Evolutionary conservation across 92 coral and sea anemone genomes (phyloP).

Genomic region (Anthopleura xanthogrammica): DNA sequence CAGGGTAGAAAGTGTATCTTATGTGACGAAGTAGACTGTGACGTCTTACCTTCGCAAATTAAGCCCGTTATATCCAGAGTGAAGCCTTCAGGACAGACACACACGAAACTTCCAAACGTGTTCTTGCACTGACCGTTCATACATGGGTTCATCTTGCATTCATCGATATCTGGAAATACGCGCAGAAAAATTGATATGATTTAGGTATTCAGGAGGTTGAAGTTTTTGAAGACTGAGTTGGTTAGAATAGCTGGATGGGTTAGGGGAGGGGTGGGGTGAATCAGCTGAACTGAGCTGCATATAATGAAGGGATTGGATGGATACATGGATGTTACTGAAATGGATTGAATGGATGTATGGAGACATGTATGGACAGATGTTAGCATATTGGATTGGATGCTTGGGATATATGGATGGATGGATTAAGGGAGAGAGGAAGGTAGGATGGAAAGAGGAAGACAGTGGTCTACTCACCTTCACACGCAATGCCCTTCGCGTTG

Average conservation of each 20-base stretch:
- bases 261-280: not conserved
- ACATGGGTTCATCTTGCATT: conserved; percentile 85
- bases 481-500: conserved; percentile 50
- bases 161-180: conserved; percentile 67
- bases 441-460: not conserved
- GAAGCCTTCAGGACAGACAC: conserved; percentile 71
- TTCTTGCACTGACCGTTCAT: conserved; percentile 63
- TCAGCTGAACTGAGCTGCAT: no score
- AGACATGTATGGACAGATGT: not conserved
- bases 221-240: no score
- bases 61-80: conserved; percentile 77
- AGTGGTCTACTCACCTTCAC: conserved; percentile 57
- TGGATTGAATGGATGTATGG: not conserved
- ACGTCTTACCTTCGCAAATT: conserved; percentile 67
- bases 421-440: not conserved
- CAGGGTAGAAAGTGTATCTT: not conserved
- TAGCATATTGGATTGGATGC: no score
- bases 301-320: not conserved
- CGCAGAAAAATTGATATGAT: not conserved
- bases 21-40: not conserved
- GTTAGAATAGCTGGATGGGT: not conserved
- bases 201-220: no score
- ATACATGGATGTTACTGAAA: not conserved
- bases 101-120: conserved; percentile 93
- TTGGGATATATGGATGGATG: not conserved